Conservation (phyloP, 1,140 invertebrate genomes). For the Musca domestica region DNA sequence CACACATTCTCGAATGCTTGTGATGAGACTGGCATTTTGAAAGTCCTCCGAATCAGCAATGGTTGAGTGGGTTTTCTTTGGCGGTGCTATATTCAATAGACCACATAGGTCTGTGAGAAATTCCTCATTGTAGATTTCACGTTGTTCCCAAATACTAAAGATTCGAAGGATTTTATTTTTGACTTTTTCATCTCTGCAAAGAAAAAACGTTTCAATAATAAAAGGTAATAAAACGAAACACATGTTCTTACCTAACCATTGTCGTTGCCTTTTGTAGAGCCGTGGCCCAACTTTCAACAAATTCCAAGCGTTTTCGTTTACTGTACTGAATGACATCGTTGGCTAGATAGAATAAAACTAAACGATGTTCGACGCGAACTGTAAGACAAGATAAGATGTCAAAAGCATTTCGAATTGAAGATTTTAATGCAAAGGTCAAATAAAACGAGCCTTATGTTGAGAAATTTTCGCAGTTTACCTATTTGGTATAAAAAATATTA, state of each 20-base stretch:
- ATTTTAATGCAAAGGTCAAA: no score
- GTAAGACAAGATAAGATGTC: no score
- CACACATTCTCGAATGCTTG: constrained; percentile 58
- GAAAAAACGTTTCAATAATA: not conserved
- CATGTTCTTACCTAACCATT: constrained; percentile 70
- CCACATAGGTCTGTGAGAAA: constrained; percentile 82
- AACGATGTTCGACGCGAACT: constrained; percentile 80
- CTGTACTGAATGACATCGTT: constrained; percentile 97
- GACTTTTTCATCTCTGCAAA: constrained; percentile 78
- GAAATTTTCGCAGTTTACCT: no score
- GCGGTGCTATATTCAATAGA: constrained; percentile 70
- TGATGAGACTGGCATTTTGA: constrained; percentile 55
- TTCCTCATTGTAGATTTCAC: constrained; percentile 82
- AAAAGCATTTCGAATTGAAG: no score
- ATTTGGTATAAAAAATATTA: no score
- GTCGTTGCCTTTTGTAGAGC: constrained; percentile 86
- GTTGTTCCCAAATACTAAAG: constrained; percentile 92
- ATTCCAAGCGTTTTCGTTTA: constrained; percentile 84
- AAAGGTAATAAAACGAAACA: not conserved
- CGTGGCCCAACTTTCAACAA: constrained; percentile 87
- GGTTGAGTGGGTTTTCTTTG: constrained; percentile 67
- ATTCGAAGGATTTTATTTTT: constrained; percentile 81
- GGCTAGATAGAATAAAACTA: constrained; percentile 90
- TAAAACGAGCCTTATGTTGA: no score
- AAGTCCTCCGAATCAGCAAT: constrained; percentile 56